These are phyloP conservation scores for Brenthis daphne DNA, from an alignment of 2,888 invertebrate species.

Conservation along the genomic window DNA sequence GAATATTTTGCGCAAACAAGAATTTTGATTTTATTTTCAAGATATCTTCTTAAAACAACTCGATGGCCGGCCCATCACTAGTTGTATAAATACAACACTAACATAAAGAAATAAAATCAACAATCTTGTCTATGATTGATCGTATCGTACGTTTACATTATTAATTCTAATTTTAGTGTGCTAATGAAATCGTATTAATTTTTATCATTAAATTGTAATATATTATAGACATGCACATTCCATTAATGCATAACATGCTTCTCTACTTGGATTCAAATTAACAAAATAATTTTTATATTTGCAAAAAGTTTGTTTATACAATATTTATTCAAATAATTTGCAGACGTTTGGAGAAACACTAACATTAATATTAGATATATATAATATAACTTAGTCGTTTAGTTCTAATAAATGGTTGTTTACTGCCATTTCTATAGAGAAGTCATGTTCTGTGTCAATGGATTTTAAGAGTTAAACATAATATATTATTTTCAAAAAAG, in stretches of 20 bases:
- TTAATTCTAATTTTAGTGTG: conserved; percentile 79
- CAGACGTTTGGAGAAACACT: background rate
- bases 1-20: conserved; percentile 48
- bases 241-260: conserved; percentile 77
- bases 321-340: no score
- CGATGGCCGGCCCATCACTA: conserved; percentile 51
- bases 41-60: conserved; percentile 30
- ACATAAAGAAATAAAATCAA: conserved; percentile 53
- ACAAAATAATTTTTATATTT: no score
- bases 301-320: no score
- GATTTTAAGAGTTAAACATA: conserved; percentile 54
- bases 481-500: conserved; percentile 67
- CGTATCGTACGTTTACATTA: conserved; percentile 66
- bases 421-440: conserved; percentile 42
- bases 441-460: conserved; percentile 77
- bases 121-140: conserved; percentile 60
- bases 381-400: no score
- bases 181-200: conserved; percentile 79
- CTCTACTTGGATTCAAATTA: conserved; percentile 45
- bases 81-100: conserved; percentile 30
- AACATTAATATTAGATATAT: no score
- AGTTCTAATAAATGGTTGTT: no score
- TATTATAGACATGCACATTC: conserved; percentile 75
- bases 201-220: conserved; percentile 76
- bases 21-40: conserved; percentile 50